A percentile compares a stretch with the other conserved stretches of the same genome.
These are phyloP conservation scores for Polymixis lichenea DNA, from an alignment of 2,888 invertebrate genomes.

Conservation along the genomic window DNA sequence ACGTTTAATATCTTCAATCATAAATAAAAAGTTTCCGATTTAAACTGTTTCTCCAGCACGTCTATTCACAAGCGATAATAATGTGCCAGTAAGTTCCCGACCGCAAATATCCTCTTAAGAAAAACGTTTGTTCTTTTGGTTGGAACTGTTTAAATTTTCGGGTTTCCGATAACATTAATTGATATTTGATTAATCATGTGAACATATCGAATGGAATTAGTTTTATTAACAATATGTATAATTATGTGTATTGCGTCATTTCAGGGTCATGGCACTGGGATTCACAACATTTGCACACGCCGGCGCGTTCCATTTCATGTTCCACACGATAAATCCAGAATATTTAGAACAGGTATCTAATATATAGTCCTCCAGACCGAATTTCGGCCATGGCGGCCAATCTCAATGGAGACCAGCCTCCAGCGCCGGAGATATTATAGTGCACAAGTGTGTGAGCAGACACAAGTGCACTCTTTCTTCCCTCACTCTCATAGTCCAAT, in stretches of 20 bases:
- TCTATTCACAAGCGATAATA: too few species aligned
- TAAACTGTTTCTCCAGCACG: not conserved
- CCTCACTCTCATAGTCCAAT: too few species aligned
- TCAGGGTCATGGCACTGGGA: constrained; percentile 45
- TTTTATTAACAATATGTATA: not conserved
- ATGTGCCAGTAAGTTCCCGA: too few species aligned
- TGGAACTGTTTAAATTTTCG: too few species aligned
- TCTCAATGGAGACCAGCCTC: too few species aligned
- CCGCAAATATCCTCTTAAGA: too few species aligned
- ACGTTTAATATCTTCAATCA: not conserved
- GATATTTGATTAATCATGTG: not conserved
- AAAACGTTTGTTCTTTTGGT: too few species aligned
- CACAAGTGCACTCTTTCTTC: too few species aligned
- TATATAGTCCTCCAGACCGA: too few species aligned
- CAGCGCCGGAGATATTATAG: too few species aligned
- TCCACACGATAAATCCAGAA: constrained; percentile 54
- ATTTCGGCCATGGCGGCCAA: too few species aligned
- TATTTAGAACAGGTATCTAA: constrained; percentile 46
- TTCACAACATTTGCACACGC: constrained; percentile 49
- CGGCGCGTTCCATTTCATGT: constrained; percentile 22
- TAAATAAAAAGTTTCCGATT: not conserved
- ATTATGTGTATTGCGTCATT: constrained; percentile 17
- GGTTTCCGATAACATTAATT: not conserved
- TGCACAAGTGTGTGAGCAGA: too few species aligned
- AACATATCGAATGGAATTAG: not conserved